Evolutionary conservation across 2,797 vertebrate genomes (phyloP), one percentile per base, ranked within the genome.

Genomic region (Acipenser ruthenus): DNA sequence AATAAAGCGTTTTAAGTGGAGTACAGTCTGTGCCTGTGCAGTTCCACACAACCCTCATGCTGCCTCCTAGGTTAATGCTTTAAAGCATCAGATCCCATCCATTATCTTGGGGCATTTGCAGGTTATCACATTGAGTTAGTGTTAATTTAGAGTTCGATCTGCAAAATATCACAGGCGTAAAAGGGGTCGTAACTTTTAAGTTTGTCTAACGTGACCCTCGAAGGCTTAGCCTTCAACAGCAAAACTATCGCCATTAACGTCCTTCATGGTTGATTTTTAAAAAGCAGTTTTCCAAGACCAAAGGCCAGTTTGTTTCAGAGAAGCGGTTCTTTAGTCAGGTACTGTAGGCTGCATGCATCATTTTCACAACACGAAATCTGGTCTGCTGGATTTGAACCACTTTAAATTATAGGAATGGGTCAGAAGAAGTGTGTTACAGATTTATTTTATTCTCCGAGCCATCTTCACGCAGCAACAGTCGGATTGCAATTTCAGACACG

Each of bases 401-500:
- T 11, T 7, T n/a, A n/a, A 11, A 58, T 58, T 58, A 11, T 10
- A 13, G 55, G 6, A 58, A 58, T 11, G 12, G 55, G 15, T n/a
- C 55, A 65, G 15, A 15, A 37, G 23, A n/a, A 47, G 13, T 15
- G 6, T 50, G 47, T 55, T 60, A 18, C 53, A 10, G 5, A 56
- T 50, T 63, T 11, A 55, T 56, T 4, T 7, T 48, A 10, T 55
- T 68, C 51, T 58, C 59, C 23, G 10, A 53, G 18, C 47, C 23
- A 11, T 12, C 55, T 58, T 58, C 55, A 37, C 5, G 4, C 37
- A 58, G 55, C 12, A 13, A 10, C 12, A 18, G 8, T 15, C n/a
- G 4, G 49, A 52, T 63, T 70, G 62, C 60, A 73, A 76, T 74
- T 81, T 74, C 64, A 65, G 70, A 61, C 23, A 8, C 55, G 13